Evolutionary conservation across 2,888 invertebrate species (phyloP), one percentile per base, ranked within the genome.

Genomic region (Aspidiotus rigidus): DNA sequence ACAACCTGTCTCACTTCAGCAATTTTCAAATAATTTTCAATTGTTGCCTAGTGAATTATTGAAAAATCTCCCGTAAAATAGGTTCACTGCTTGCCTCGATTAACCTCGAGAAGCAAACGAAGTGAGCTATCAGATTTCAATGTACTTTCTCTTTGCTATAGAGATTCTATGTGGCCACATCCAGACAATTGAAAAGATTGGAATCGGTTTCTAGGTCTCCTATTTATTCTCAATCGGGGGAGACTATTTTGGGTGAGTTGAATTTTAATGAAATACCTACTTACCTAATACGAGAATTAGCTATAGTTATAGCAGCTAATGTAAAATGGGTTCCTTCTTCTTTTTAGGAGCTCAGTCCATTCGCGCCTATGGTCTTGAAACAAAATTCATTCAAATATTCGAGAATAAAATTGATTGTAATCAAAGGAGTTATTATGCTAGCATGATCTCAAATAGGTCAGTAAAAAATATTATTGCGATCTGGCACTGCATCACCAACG

Each of bases 151-250:
- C 5, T 72, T 64, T 60, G 64, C 70, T 73, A 9, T 90, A 98
- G 84, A 84, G 93, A 74, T 93, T 95, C 81, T 98, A 95, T 80
- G 93, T 97, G 73, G 88, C 92, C 3, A 89, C 95, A 0, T 96
- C 96, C 6, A 82, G 97, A 28, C 97, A 98, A 78, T 79, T 98
- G 74, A 96, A 96, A 80, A 84, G 98, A 63, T 80, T 98, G 70
- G 93, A 96, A 78, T 95, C 95, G 0, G 87, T 95, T 0, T 92
- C 93, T 1, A 84, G 95, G 69, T 97, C 97, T 44, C 98, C 97
- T 0, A 93, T 98, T 75, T 98, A 94, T 80, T 94, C 95, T 10
- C 96, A 96, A 80, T 96, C 98, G 77, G 88, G 93, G 17, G 98
- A 98, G 81, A 94, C 93, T 56, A 87, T 98, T 62, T 89, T 90